Percentiles rank a stretch among this genome's conserved stretches.
Conservation (phyloP, 2,888 invertebrate genomes). For the Heteromurus nitidus region DNA sequence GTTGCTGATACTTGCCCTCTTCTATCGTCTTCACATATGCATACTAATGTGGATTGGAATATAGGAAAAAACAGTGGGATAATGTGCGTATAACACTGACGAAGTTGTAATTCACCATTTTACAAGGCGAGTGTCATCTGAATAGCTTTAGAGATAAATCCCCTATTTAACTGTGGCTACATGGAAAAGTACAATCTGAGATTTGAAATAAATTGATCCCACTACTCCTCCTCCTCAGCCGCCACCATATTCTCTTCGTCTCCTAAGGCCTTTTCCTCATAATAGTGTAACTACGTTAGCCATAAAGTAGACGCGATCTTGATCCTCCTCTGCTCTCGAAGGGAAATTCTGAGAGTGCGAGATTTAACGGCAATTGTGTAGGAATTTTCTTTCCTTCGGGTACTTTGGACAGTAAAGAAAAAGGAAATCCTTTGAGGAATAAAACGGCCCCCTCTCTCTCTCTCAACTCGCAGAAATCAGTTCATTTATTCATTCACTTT, state of each 20-base stretch:
- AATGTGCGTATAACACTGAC: neutral
- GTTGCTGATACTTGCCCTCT: neutral
- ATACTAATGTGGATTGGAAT: neutral
- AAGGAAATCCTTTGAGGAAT: neutral
- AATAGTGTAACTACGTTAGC: neutral
- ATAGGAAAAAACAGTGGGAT: neutral
- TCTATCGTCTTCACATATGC: neutral
- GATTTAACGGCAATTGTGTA: slow-evolving; percentile 4
- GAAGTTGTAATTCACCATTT: neutral
- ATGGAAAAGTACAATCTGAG: neutral
- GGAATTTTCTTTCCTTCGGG: too few relatives aligned
- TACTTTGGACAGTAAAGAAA: neutral
- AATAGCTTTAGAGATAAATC: neutral
- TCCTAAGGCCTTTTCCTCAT: neutral
- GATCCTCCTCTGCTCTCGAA: neutral
- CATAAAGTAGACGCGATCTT: neutral
- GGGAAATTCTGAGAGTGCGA: neutral
- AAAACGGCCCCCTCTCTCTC: neutral
- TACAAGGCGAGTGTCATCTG: neutral
- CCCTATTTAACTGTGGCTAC: neutral
- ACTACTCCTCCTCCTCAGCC: neutral
- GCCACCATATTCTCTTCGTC: neutral
- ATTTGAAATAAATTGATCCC: slow-evolving; percentile 17
- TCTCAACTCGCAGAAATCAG: neutral
- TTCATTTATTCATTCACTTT: slow-evolving; percentile 5